A percentile compares a stretch with the other conserved stretches of the same genome.
Evolutionary conservation across 2,797 vertebrate species (phyloP).

Genomic region (Atherinosoma microstoma): DNA sequence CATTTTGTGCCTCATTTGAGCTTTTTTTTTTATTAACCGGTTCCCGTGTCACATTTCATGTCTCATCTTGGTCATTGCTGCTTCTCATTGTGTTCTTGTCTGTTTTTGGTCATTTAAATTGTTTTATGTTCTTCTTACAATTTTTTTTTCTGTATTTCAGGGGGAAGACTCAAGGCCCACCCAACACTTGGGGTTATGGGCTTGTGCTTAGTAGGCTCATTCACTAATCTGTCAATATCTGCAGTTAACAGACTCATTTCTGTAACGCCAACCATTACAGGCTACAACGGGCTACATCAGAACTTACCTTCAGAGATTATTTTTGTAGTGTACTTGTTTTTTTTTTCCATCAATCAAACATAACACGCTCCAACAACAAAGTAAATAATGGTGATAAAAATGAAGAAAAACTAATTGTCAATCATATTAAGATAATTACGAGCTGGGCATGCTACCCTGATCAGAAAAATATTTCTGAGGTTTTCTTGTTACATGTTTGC

Average conservation of each 20-base stretch:
- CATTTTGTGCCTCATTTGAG: not conserved
- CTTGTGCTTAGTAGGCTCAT: not conserved
- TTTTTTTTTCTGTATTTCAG: not conserved
- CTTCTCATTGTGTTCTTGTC: not conserved
- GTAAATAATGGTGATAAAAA: not conserved
- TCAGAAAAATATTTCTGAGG: not conserved
- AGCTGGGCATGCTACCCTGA: not conserved
- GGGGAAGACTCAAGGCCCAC: not conserved
- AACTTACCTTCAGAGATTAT: not conserved
- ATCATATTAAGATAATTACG: not conserved
- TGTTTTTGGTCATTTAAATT: not conserved
- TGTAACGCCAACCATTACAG: not conserved
- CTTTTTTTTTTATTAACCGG: too few relatives aligned
- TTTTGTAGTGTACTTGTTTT: not conserved
- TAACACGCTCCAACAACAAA: not conserved
- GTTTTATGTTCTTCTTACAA: not conserved
- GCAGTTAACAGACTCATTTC: not conserved
- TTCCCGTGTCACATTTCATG: not conserved
- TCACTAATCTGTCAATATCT: not conserved
- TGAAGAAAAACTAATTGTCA: not conserved
- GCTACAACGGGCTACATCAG: not conserved
- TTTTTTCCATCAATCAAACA: not conserved
- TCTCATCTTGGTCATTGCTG: not conserved
- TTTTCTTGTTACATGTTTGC: constrained; percentile 4
- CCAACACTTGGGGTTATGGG: not conserved